These are phyloP conservation scores for Onychorhynchus coronatus DNA, from an alignment of 2,113 vertebrate genomes.

Conservation along the genomic window DNA sequence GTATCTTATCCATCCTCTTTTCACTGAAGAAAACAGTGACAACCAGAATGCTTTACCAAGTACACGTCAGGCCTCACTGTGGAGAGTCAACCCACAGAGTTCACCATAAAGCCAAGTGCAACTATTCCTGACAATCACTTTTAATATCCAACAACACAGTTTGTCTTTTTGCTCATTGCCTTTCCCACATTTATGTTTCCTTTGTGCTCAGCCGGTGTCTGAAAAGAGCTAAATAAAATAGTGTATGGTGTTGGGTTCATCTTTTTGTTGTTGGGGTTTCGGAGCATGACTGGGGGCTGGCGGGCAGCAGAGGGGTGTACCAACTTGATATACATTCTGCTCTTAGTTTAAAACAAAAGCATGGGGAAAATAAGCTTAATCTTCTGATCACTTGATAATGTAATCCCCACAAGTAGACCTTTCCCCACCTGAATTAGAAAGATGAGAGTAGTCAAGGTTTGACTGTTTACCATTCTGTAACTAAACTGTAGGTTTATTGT, in stretches of 20 bases:
- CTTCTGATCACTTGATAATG: not conserved
- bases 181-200: not conserved
- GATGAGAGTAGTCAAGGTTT: not conserved
- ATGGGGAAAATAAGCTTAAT: not conserved
- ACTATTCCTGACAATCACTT: not conserved
- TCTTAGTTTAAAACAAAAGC: not conserved
- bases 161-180: not conserved
- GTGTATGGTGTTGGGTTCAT: accelerated
- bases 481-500: not conserved
- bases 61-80: not conserved
- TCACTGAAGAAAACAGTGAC: not conserved
- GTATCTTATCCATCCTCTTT: not conserved
- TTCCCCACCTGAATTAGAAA: not conserved
- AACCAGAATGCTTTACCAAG: accelerated
- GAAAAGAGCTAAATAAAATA: not conserved
- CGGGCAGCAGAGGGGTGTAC: accelerated
- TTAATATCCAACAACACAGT: not conserved
- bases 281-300: too few relatives aligned
- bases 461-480: not conserved
- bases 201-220: not conserved
- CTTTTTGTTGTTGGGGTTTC: not conserved
- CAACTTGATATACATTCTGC: accelerated
- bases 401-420: not conserved
- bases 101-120: not conserved
- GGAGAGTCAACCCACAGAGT: not conserved